phyloP scores from a whole-genome alignment of 2,113 vertebrate species.

The Tympanuchus pallidicinctus region DNA sequence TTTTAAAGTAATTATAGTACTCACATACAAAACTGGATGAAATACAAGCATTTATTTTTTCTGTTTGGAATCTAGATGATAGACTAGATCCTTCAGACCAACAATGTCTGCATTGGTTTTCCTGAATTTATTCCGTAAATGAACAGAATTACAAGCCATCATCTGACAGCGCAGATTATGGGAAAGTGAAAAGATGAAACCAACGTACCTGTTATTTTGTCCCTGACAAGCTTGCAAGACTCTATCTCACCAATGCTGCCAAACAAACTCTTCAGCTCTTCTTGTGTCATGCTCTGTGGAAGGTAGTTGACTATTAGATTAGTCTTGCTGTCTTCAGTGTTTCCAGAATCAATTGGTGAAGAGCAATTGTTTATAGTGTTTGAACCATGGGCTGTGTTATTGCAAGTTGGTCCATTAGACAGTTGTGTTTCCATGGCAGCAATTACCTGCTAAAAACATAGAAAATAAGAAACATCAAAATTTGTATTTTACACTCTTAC shows the following conservation, averaged over 20 bases:
- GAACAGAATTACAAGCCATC: neutral
- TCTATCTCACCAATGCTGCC: conserved; percentile 98
- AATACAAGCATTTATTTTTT: neutral
- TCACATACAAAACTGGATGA: neutral
- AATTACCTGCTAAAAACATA: conserved; percentile 93
- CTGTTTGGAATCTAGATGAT: neutral
- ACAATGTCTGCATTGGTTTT: neutral
- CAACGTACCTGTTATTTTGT: conserved; percentile 96
- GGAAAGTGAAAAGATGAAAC: neutral
- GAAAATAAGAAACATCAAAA: conserved; percentile 73
- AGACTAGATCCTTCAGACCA: neutral
- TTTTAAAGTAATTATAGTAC: neutral
- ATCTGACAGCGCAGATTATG: neutral
- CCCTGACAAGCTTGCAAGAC: conserved; percentile 97
- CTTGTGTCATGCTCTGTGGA: conserved; percentile 98
- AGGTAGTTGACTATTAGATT: conserved; percentile 99
- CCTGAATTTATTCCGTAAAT: neutral
- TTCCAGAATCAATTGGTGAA: conserved; percentile 93
- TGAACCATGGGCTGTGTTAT: conserved; percentile 94
- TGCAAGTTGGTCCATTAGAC: conserved; percentile 96
- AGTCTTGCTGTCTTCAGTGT: conserved; percentile 97
- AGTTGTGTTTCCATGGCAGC: conserved; percentile 99
- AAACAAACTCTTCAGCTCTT: conserved; percentile 96
- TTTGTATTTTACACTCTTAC: conserved; percentile 50
- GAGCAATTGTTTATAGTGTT: conserved; percentile 91